These are phyloP conservation scores for Steinernema scapterisci DNA, from an alignment of 2,888 invertebrate species.

Conservation along the genomic window DNA sequence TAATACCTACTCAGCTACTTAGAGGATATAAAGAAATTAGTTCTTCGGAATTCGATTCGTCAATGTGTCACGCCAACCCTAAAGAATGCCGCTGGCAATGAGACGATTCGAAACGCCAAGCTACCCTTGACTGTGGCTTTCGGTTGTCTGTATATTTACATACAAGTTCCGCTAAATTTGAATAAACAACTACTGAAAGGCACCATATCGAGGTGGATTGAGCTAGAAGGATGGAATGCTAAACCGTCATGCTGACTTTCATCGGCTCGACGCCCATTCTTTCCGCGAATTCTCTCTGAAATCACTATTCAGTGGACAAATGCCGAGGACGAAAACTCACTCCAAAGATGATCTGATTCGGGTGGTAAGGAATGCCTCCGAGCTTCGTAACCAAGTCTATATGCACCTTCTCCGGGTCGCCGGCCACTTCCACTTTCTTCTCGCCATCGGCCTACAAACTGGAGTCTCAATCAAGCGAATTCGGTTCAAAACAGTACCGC, in stretches of 20 bases:
- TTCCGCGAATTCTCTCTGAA: conserved; percentile 52
- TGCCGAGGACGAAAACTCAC: conserved; percentile 35
- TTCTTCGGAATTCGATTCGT: too few relatives aligned
- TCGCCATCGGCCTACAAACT: conserved; percentile 47
- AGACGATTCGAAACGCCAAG: too few relatives aligned
- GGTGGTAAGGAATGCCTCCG: conserved; percentile 63
- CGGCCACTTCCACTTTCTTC: conserved; percentile 55
- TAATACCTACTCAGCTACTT: too few relatives aligned
- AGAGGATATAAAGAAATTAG: too few relatives aligned
- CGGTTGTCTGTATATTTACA: not conserved
- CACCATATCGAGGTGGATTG: conserved; percentile 12
- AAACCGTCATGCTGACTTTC: not conserved
- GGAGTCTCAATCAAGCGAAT: not conserved
- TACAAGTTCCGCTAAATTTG: not conserved
- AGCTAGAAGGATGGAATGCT: not conserved
- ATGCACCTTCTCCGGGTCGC: conserved; percentile 60
- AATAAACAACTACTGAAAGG: conserved; percentile 5
- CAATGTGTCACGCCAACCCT: too few relatives aligned
- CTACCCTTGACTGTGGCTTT: too few relatives aligned
- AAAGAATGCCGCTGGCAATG: too few relatives aligned
- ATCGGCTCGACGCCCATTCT: conserved; percentile 44
- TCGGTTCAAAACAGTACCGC: conserved; percentile 41
- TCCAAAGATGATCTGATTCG: conserved; percentile 56
- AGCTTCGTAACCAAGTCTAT: conserved; percentile 52
- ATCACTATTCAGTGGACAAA: not conserved